Conservation (phyloP, 1,140 invertebrate species). For the Heliconius hewitsoni region DNA sequence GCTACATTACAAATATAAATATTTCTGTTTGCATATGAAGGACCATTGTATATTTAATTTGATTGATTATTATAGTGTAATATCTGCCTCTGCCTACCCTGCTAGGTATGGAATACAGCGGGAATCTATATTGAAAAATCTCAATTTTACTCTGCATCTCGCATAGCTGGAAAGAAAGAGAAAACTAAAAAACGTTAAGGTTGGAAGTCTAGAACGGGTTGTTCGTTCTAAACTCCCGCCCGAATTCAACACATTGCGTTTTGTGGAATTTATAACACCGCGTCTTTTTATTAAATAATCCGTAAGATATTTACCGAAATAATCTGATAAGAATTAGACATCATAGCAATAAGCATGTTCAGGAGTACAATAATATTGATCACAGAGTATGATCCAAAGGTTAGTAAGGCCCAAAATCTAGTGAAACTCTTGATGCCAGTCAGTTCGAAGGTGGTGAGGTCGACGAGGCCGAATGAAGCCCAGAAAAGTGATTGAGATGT, state of each 20-base stretch:
- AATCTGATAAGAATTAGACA: constrained; percentile 96
- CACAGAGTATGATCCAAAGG: constrained; percentile 94
- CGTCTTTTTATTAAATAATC: background rate
- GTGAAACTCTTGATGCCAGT: constrained; percentile 94
- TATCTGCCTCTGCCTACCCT: background rate
- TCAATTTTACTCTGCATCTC: no score
- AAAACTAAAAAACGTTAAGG: no score
- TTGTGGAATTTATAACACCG: no score
- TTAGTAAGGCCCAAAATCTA: constrained; percentile 92
- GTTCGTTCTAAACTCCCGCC: no score
- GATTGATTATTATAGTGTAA: background rate
- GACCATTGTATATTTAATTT: background rate
- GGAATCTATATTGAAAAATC: no score
- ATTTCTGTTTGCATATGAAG: no score
- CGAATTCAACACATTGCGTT: no score
- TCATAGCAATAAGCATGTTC: constrained; percentile 98
- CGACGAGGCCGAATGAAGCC: constrained; percentile 95
- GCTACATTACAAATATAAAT: no score
- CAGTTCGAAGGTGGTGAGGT: constrained; percentile 92
- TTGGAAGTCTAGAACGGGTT: no score
- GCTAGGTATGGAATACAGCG: no score
- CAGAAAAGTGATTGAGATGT: constrained; percentile 96
- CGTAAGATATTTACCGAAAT: constrained; percentile 87
- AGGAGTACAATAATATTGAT: constrained; percentile 96
- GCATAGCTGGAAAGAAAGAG: no score